Evolutionary conservation across 2,888 invertebrate species (phyloP).

Genomic region (Gnatocerus cornutus): DNA sequence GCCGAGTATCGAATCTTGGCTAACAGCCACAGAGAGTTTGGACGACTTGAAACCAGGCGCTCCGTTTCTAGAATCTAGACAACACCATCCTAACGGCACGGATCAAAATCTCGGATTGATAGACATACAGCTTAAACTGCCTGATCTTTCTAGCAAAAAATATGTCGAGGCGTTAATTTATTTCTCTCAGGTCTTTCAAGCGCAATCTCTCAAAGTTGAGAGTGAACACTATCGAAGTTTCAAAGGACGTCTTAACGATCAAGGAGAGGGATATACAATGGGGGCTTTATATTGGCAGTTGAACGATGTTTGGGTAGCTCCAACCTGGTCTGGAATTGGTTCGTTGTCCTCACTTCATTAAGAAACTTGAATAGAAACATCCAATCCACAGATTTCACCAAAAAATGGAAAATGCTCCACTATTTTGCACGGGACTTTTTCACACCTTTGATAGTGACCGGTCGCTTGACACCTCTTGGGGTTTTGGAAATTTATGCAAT

Average conservation of each 20-base stretch:
- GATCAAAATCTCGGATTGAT: slow-evolving; percentile 77
- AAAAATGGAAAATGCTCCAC: slow-evolving; percentile 77
- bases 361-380: neutral
- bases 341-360: slow-evolving; percentile 22
- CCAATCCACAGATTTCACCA: slow-evolving; percentile 62
- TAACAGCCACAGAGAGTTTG: slow-evolving; percentile 73
- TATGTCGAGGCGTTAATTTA: slow-evolving; percentile 80
- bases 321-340: slow-evolving; percentile 96
- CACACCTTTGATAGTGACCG: slow-evolving; percentile 81
- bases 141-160: slow-evolving; percentile 60
- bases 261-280: slow-evolving; percentile 86
- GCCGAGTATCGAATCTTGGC: slow-evolving; percentile 82
- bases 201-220: slow-evolving; percentile 88
- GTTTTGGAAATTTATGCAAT: slow-evolving; percentile 77
- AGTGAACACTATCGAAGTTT: slow-evolving; percentile 82
- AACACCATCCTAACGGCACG: slow-evolving; percentile 90
- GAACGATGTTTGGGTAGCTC: slow-evolving; percentile 98
- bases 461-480: slow-evolving; percentile 70
- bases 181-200: slow-evolving; percentile 92
- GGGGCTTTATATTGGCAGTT: slow-evolving; percentile 99
- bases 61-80: slow-evolving; percentile 82
- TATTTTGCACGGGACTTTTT: slow-evolving; percentile 92
- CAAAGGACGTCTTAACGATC: slow-evolving; percentile 67
- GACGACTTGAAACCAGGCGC: slow-evolving; percentile 74
- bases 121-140: slow-evolving; percentile 76